Conservation (phyloP, 1,140 invertebrate genomes). For the Drosophila novamexicana region DNA sequence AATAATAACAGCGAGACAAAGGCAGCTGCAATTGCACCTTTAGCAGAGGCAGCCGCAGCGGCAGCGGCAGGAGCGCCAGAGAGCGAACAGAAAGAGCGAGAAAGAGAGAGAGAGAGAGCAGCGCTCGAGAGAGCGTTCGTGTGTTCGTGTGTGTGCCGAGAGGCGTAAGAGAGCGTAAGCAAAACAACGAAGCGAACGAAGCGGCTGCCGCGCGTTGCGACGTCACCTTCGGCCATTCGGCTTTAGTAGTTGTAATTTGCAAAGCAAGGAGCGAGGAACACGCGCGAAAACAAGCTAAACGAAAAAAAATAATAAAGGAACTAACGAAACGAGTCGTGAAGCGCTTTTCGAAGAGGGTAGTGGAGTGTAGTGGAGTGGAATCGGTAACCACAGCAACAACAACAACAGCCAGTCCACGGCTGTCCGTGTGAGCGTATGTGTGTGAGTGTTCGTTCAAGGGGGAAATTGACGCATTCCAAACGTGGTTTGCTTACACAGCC, state of each 20-base stretch:
- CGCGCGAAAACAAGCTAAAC: constrained; percentile 62
- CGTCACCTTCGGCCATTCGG: constrained; percentile 63
- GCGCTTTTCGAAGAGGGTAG: background rate
- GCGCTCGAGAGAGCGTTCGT: constrained; percentile 3
- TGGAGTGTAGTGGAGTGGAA: constrained; percentile 33
- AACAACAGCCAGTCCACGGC: constrained; percentile 25
- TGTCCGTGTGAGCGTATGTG: constrained; percentile 5
- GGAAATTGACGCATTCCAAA: constrained; percentile 73
- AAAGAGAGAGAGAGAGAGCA: constrained; percentile 18
- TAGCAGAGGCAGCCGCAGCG: constrained; percentile 37
- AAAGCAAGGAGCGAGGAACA: constrained; percentile 77
- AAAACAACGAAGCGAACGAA: constrained; percentile 38
- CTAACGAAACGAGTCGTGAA: constrained; percentile 21
- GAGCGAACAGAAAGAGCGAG: constrained; percentile 34
- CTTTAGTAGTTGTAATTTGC: constrained; percentile 78
- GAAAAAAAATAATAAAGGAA: constrained; percentile 40
- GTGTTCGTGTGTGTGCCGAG: constrained; percentile 10
- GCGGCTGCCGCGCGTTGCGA: constrained; percentile 51
- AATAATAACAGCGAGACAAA: constrained; percentile 55
- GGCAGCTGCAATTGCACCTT: constrained; percentile 82
- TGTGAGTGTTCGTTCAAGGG: constrained; percentile 26
- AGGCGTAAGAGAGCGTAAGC: constrained; percentile 26
- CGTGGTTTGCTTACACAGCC: constrained; percentile 54
- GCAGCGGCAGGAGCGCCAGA: constrained; percentile 49
- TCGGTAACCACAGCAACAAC: constrained; percentile 54